Evolutionary conservation across 2,888 invertebrate genomes (phyloP).

Genomic region (Fragum whitleyi): DNA sequence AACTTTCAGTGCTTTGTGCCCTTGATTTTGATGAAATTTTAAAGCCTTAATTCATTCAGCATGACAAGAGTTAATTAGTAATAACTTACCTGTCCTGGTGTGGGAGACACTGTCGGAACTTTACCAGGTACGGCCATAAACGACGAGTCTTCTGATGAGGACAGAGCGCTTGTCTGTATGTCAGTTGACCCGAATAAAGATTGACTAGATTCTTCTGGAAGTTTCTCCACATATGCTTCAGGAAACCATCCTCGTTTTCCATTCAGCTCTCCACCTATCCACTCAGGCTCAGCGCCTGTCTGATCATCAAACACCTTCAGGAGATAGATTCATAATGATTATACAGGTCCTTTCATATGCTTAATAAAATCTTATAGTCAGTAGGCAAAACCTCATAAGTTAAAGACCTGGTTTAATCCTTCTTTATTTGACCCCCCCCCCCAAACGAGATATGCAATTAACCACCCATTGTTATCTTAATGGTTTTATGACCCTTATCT

Average conservation of each 20-base stretch:
- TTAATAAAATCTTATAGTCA: not conserved
- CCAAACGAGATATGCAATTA: no score
- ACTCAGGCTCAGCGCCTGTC: conserved; percentile 96
- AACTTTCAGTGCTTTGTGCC: no score
- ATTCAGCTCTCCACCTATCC: conserved; percentile 95
- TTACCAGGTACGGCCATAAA: conserved; percentile 71
- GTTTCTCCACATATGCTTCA: conserved; percentile 91
- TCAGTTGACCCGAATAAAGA: conserved; percentile 49
- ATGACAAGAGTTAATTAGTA: no score
- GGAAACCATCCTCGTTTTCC: conserved; percentile 98
- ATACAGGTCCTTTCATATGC: no score
- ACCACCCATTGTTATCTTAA: no score
- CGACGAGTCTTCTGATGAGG: conserved; percentile 67
- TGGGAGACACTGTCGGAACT: conserved; percentile 77
- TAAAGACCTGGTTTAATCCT: no score
- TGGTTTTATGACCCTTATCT: no score
- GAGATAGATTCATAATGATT: no score
- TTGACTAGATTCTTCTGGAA: conserved; percentile 68
- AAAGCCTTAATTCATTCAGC: no score
- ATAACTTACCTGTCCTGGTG: conserved; percentile 80
- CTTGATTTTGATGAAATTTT: no score
- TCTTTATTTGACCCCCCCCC: no score
- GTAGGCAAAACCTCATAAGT: no score
- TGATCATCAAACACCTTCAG: conserved; percentile 88
- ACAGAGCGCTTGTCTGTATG: conserved; percentile 29